These are phyloP conservation scores for Esox lucius DNA, from an alignment of 2,797 vertebrate genomes.

Conservation along the genomic window DNA sequence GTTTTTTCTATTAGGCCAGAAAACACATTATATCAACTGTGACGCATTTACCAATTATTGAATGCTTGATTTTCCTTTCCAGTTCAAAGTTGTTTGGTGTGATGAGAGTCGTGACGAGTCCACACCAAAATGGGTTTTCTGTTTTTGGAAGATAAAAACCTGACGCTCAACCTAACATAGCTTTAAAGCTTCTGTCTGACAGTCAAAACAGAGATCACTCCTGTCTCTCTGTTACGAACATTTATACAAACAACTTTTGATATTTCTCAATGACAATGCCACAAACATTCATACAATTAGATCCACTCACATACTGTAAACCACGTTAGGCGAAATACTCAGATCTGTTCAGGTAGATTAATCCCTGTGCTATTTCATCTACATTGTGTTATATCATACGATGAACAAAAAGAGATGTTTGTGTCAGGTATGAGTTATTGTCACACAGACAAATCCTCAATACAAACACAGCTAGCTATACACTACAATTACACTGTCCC, in stretches of 20 bases:
- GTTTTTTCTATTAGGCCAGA: not conserved
- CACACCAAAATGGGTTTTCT: not conserved
- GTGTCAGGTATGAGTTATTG: not conserved
- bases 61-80: not conserved
- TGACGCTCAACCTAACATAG: not conserved
- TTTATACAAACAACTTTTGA: not conserved
- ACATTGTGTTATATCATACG: not conserved
- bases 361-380: not conserved
- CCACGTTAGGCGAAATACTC: not conserved
- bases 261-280: not conserved
- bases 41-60: not conserved
- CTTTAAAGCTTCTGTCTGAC: not conserved
- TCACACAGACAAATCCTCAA: not conserved
- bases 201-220: not conserved
- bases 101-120: not conserved
- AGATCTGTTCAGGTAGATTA: not conserved
- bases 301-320: not conserved
- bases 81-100: not conserved
- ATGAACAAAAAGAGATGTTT: not conserved
- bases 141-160: not conserved
- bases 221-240: not conserved
- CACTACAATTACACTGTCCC: not conserved
- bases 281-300: not conserved
- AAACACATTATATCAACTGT: not conserved
- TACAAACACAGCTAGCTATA: not conserved